Base-by-base conservation (phyloP, 2,888 invertebrate genomes). In the Drepanosiphum platanoidis region DNA sequence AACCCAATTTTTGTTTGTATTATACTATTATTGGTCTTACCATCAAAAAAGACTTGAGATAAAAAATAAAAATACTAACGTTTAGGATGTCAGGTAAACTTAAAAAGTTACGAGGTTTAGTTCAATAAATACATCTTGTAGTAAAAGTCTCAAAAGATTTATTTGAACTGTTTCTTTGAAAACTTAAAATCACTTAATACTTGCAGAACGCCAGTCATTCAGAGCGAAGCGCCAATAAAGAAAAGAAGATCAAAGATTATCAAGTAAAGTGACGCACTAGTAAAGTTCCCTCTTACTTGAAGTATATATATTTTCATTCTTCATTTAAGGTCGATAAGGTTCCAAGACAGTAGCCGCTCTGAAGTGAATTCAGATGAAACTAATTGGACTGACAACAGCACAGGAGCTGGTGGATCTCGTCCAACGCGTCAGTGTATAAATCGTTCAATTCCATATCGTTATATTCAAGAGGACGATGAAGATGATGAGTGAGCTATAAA, bases 391-490 rank as follows among this genome's bases (percentile, higher is more conserved):
- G 86, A 87, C 11, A 81, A 87, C 11, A 75, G 39, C 15, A 46
- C 78, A 18, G 81, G 30, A 32, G 46, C 77, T 32, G 82, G 82
- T 58, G 81, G 84, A 32, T 66, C 74, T 42, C 86, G 88, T 34
- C 88, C 88, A 11, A 88, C 88, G 82, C 87, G 88, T 1, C 88
- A 88, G 79, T 88, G 88, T 75, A 88, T 88, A 39, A 88, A 88
- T 72, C 87, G 88, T 64, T 88, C 87, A 15, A 71, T 88, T 72
- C 88, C 88, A 13, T 88, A 88, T 80, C 88, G 88, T 84, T 88
- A 88, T 81, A 87, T 88, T 64, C 88, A 88, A 74, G 88, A 87
- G 39, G 88, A 88, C 72, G 88, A 88, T 86, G 88, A 88, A 22
- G 87, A 87, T 36, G 80, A 80, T 34, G 74, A 86, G 83, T 68